These are phyloP conservation scores for Oasisia sp. DNA, from an alignment of 2,888 invertebrate species.

Conservation along the genomic window DNA sequence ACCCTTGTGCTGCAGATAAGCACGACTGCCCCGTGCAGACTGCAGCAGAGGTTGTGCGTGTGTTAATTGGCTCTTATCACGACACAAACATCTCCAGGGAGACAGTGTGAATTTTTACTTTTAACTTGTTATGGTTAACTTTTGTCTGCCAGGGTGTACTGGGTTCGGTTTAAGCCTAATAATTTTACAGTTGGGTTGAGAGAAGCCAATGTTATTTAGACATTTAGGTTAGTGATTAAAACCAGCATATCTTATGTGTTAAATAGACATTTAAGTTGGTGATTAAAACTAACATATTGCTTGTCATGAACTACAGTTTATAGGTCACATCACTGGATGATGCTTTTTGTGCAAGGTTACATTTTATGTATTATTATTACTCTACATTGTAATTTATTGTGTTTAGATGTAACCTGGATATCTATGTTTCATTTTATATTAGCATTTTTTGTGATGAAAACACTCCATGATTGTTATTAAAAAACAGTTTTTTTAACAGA, in stretches of 20 bases:
- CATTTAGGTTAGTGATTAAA: not conserved
- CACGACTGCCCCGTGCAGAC: not conserved
- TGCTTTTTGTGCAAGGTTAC: no score
- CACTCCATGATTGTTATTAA: not conserved
- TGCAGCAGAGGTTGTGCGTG: not conserved
- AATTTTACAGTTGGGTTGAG: not conserved
- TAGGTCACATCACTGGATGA: no score
- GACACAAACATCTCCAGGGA: not conserved
- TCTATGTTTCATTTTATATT: no score
- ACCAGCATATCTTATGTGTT: not conserved
- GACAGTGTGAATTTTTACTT: not conserved
- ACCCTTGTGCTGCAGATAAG: slow-evolving; percentile 17
- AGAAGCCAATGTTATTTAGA: not conserved
- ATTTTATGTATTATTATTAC: no score
- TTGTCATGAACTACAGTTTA: no score
- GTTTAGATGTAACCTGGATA: no score
- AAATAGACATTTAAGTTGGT: not conserved
- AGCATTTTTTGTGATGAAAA: no score
- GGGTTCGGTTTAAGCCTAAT: not conserved
- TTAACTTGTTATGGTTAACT: not conserved
- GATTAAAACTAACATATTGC: not conserved
- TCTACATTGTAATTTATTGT: no score
- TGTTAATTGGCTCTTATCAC: slow-evolving; percentile 7
- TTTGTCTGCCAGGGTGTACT: not conserved
- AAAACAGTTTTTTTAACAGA: not conserved